Conservation (phyloP, 53 echinoderm and acorn worm genomes). For the Crossaster papposus region DNA sequence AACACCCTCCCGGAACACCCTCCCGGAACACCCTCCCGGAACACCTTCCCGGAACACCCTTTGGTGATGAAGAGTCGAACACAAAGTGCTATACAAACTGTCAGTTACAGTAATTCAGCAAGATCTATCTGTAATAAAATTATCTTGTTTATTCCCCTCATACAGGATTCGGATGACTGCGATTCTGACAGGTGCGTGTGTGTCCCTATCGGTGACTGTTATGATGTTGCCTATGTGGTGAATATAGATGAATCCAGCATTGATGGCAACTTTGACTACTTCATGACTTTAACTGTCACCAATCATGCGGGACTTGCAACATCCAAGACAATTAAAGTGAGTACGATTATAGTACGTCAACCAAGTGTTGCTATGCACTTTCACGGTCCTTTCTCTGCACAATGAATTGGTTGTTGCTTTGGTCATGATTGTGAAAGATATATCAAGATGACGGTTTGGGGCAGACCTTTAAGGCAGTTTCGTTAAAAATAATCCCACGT, state of each 20-base stretch:
- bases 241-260: neutral
- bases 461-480: too few relatives aligned
- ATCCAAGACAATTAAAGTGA: neutral
- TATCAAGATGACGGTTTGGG: too few relatives aligned
- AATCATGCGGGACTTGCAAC: neutral
- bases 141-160: neutral
- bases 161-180: neutral
- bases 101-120: too few relatives aligned
- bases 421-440: too few relatives aligned
- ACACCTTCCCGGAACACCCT: too few relatives aligned
- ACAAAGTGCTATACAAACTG: too few relatives aligned
- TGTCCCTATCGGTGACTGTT: neutral
- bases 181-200: neutral
- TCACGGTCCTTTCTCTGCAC: neutral
- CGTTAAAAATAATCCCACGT: too few relatives aligned
- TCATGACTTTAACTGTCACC: neutral
- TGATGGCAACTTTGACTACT: neutral
- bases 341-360: neutral
- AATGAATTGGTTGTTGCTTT: too few relatives aligned
- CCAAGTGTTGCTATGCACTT: neutral
- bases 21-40: too few relatives aligned
- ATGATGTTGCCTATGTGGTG: neutral
- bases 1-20: too few relatives aligned
- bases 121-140: neutral
- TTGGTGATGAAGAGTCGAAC: too few relatives aligned